Evolutionary conservation across 2,888 invertebrate genomes (phyloP).

Genomic region (Selenia dentaria): DNA sequence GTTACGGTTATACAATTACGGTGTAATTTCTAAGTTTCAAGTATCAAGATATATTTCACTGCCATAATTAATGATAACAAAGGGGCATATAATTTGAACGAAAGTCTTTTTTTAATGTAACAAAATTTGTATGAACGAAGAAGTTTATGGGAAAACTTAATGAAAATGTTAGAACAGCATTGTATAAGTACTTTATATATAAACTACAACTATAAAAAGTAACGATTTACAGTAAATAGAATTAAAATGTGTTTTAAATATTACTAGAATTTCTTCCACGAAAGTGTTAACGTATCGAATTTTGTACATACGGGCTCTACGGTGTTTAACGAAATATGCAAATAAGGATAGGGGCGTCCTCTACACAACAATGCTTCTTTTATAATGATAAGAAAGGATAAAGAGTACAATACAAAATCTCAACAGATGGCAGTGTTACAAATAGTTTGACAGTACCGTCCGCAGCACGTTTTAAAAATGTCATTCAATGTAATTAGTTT

Average conservation of each 20-base stretch:
- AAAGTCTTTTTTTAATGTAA: background rate
- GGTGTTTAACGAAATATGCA: conserved; percentile 59
- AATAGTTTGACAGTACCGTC: background rate
- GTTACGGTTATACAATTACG: too few relatives aligned
- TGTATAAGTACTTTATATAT: too few relatives aligned
- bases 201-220: too few relatives aligned
- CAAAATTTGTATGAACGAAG: background rate
- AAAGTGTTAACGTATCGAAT: too few relatives aligned
- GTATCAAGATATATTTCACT: conserved; percentile 12
- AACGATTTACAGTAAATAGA: too few relatives aligned
- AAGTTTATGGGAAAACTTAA: conserved; percentile 1
- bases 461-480: background rate
- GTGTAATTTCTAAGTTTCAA: conserved; percentile 16
- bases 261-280: too few relatives aligned
- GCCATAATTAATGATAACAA: conserved; percentile 16
- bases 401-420: conserved; percentile 64
- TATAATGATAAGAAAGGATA: background rate
- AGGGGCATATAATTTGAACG: conserved; percentile 17
- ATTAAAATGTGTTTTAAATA: too few relatives aligned
- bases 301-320: conserved; percentile 46
- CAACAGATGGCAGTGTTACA: conserved; percentile 67
- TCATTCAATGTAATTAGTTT: too few relatives aligned
- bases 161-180: too few relatives aligned
- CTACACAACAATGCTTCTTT: conserved; percentile 53
- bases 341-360: conserved; percentile 65